Conservation (phyloP, 2,888 invertebrate genomes). For the Odontothrips loti region DNA sequence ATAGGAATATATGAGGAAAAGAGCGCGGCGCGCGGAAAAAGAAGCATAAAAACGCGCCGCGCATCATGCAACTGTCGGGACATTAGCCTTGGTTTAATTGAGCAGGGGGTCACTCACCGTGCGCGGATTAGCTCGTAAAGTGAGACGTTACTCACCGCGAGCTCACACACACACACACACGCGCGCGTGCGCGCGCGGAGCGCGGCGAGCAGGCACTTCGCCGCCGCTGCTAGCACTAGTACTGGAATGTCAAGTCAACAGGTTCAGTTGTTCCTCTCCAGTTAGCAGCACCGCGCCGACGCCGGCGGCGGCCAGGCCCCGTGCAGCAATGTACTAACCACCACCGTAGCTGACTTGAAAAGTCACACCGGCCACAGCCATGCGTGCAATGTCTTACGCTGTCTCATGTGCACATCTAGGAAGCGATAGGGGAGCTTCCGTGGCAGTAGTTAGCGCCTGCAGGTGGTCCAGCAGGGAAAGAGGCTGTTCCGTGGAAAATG, state of each 20-base stretch:
- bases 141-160: conserved; percentile 15
- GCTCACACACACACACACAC: conserved; percentile 2
- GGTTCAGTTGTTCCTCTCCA: neutral
- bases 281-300: no score
- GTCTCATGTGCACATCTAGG: no score
- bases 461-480: no score
- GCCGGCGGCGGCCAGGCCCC: no score
- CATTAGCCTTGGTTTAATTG: conserved; percentile 17
- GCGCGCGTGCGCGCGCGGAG: neutral
- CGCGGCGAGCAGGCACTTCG: neutral
- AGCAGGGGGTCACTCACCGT: conserved; percentile 15
- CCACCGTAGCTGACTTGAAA: no score
- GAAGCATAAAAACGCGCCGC: neutral
- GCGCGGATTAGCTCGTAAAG: conserved; percentile 14
- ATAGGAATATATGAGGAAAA: no score
- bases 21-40: neutral
- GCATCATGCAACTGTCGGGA: neutral
- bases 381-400: no score
- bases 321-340: no score
- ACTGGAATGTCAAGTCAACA: conserved; percentile 12
- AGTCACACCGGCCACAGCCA: no score
- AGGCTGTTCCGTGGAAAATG: no score
- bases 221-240: neutral
- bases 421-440: no score
- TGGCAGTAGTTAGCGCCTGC: no score